Base-by-base conservation (phyloP, 1,140 invertebrate genomes). In the Zaprionus taronus region DNA sequence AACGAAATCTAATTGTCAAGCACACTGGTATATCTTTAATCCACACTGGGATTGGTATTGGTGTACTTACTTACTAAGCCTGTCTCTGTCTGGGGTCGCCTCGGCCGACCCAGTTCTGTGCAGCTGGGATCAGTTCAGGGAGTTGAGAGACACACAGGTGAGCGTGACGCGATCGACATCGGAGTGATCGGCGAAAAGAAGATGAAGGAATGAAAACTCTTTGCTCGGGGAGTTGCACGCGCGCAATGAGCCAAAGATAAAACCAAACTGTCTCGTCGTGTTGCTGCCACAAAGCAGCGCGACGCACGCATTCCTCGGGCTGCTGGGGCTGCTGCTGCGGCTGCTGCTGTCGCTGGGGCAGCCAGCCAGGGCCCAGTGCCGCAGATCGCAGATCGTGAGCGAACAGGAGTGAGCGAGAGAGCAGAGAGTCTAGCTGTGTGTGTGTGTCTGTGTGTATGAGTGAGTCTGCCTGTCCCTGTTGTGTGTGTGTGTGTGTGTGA, bases 191-290 rank as follows among this genome's bases (percentile, higher is more conserved):
- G 4, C 60, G 22, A 55, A 64, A 58, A 53, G 47, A 11, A 14
- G 47, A 12, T 7, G 47, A 51, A 51, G 17, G 20, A 68, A 65
- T 62, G 65, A 56, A 53, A 58, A 70, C 63, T 63, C 58, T 66
- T 62, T 57, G 44, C 63, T 83, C 71, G 69, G 70, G 60, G 77
- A 77, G 83, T 82, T 83, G 83, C 83, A 87, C 80, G 84, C 83
- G 82, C 83, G 83, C 79, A 86, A 81, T 85, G 83, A 86, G 85
- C 85, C 85, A 73, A 85, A 86, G 84, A 81, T 73, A 68, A 90
- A 89, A 89, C 85, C 81, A 82, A 90, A 89, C 85, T 89, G 85
- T 89, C 85, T 89, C 85, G 81, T 78, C 72, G 31, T 34, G 31
- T 74, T 63, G 80, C 74, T 44, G 41, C 41, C 41, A 44, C 41